Base-by-base conservation (phyloP, 2,888 invertebrate species). In the Ferrisia virgata region DNA sequence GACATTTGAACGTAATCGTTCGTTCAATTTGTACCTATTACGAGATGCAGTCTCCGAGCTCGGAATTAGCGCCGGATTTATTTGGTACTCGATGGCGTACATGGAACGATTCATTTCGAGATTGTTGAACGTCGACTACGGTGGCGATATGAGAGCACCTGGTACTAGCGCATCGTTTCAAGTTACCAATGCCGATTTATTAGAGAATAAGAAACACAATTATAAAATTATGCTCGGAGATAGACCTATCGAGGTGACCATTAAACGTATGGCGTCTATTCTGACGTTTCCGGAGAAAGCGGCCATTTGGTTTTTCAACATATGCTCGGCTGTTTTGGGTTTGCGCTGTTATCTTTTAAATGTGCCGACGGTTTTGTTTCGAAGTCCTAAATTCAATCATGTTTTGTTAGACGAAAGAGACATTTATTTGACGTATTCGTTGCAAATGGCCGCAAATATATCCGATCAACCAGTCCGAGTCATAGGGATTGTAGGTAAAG, bases 201-300 rank as follows among this genome's bases (percentile, higher is more conserved):
- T 84, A 36, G 64, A 86, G 79, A 78, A 85, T 4, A 79, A 85
- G 22, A 84, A 85, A 64, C 79, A 84, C 31, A 76, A 85, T 43
- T 85, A 85, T 58, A 82, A 82, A 80, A 85, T 85, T 84, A 84
- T 84, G 82, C 79, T 85, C 36, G 84, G 84, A 36, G 84, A 84
- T 64, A 33, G 84, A 64, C 79, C 69, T 25, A 84, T 69, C 64
- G 84, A 84, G 25, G 40, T 84, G 22, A 84, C 84, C 31, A 79
- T 84, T 31, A 84, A 84, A 33, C 58, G 84, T 22, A 84, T 84
- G 84, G 84, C 84, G 36, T 84, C 79, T 25, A 84, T 79, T 58
- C 40, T 84, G 6, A 79, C 79, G 8, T 40, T 84, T 9, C 79
- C 79, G 64, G 79, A 79, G 69, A 84, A 84, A 64, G 64, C 40